These are phyloP conservation scores for Mellilla xanthometata DNA, from an alignment of 2,888 invertebrate genomes.

Conservation along the genomic window DNA sequence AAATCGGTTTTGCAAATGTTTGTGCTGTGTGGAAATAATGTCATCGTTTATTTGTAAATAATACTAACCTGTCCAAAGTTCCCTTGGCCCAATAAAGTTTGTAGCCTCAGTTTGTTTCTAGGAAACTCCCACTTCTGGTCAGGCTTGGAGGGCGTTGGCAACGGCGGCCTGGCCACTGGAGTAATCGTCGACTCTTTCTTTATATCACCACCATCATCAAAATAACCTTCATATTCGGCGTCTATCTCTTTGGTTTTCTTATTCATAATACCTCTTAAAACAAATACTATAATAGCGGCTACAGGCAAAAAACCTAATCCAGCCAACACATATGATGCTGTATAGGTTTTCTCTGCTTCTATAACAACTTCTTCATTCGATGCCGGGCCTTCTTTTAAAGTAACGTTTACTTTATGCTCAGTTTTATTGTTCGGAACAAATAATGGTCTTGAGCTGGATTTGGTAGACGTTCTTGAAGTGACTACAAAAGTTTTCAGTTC, in stretches of 20 bases:
- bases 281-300: constrained; percentile 80
- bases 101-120: constrained; percentile 88
- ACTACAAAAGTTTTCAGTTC: constrained; percentile 54
- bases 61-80: constrained; percentile 89
- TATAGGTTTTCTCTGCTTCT: constrained; percentile 82
- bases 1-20: no score
- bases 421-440: constrained; percentile 42
- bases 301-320: constrained; percentile 84
- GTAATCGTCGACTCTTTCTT: constrained; percentile 78
- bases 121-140: constrained; percentile 90
- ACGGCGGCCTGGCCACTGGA: constrained; percentile 80
- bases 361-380: constrained; percentile 78
- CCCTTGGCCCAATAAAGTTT: constrained; percentile 91
- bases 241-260: constrained; percentile 81
- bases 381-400: constrained; percentile 42
- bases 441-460: constrained; percentile 57
- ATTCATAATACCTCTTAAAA: constrained; percentile 78
- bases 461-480: constrained; percentile 73
- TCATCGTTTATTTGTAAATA: constrained; percentile 11
- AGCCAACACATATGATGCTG: constrained; percentile 84
- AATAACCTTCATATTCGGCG: constrained; percentile 84
- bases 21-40: no score
- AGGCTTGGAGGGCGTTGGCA: constrained; percentile 77
- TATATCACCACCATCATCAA: constrained; percentile 80
- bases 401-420: constrained; percentile 44